Conservation (phyloP, 2,113 vertebrate genomes). For the Aleadryas rufinucha region DNA sequence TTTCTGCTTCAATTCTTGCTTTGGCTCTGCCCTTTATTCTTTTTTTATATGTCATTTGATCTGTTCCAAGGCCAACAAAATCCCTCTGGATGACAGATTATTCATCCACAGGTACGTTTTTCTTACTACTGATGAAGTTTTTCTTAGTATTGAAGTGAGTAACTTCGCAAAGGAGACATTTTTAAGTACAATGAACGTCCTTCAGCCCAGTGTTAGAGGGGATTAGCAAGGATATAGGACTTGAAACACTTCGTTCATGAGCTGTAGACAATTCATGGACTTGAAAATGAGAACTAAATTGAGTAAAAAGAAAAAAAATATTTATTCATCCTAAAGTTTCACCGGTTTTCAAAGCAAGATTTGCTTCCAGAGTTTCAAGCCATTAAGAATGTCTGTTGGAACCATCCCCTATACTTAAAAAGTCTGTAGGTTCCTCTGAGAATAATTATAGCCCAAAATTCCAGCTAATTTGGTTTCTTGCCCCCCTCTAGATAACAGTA, state of each 20-base stretch:
- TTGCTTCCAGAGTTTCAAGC: not conserved
- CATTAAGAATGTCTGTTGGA: constrained; percentile 1
- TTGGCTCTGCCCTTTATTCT: constrained; percentile 73
- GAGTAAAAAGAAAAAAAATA: not conserved
- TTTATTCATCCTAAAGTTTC: not conserved
- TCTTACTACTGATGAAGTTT: not conserved
- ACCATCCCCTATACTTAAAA: not conserved
- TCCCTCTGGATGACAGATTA: constrained; percentile 69
- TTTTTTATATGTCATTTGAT: constrained; percentile 78
- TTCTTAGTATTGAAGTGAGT: not conserved
- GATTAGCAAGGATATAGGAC: not conserved
- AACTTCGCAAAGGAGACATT: not conserved
- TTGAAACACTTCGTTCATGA: not conserved
- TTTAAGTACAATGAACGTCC: not conserved
- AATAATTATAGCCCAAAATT: not conserved
- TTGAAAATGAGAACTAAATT: constrained; percentile 7
- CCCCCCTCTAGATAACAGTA: constrained; percentile 66
- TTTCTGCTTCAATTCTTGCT: constrained; percentile 71
- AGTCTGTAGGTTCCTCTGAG: not conserved
- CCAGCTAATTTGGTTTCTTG: not conserved
- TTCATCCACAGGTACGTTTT: not conserved
- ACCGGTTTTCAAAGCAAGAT: not conserved
- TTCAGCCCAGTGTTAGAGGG: not conserved
- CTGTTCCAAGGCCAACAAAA: constrained; percentile 75
- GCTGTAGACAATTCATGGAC: not conserved